phyloP scores from a whole-genome alignment of 2,888 invertebrate species.

The Trichopria drosophilae region DNA sequence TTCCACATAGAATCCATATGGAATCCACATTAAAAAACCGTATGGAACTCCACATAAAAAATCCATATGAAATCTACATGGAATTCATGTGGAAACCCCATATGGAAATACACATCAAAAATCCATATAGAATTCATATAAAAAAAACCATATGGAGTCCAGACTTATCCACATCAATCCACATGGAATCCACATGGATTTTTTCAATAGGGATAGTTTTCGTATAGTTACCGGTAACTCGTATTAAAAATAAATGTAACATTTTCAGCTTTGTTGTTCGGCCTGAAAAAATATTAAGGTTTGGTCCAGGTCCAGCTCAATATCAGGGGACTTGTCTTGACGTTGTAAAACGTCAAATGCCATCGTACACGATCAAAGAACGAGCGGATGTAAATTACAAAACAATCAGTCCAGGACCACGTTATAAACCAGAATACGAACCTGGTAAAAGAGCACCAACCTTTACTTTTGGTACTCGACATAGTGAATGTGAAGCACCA shows the following conservation, averaged over 20 bases:
- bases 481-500: constrained; percentile 62
- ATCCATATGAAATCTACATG: no score
- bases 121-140: no score
- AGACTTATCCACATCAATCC: no score
- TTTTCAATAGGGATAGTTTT: constrained; percentile 2
- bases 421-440: constrained; percentile 41
- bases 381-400: constrained; percentile 25
- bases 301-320: constrained; percentile 51
- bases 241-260: background rate
- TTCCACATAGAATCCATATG: no score
- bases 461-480: constrained; percentile 67
- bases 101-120: no score
- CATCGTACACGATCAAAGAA: constrained; percentile 47
- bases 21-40: no score
- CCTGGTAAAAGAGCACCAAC: constrained; percentile 41
- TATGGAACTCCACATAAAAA: no score
- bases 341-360: constrained; percentile 42
- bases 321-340: constrained; percentile 41
- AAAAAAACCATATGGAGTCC: no score
- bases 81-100: no score
- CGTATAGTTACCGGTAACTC: constrained; percentile 16
- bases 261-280: constrained; percentile 37
- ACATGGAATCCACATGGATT: no score
- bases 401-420: constrained; percentile 46
- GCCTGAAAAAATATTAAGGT: constrained; percentile 14